Base-by-base conservation (phyloP, 2,888 invertebrate genomes). In the Pandemis heparana region DNA sequence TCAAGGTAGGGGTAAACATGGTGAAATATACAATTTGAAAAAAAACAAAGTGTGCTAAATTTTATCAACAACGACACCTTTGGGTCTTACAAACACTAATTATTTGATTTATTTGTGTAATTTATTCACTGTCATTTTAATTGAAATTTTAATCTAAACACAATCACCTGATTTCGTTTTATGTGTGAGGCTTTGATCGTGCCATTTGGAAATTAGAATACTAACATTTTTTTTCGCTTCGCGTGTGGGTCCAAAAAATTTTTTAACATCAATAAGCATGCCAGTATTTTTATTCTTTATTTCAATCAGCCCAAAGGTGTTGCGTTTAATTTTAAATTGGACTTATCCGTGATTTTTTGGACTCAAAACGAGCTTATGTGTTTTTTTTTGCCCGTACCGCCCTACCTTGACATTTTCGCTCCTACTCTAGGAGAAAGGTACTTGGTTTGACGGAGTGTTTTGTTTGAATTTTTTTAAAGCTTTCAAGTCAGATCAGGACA, bases 1-100 rank as follows among this genome's bases (percentile, higher is more conserved):
- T 99, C 96, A 99, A 99, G 98, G 99, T 99, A 97, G 96, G 96
- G 95, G 84, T 81, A 75, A 74, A 16, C 10, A 65, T 38, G 65
- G 64, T 61, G 81, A 82, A 74, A 81, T 71, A 61, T 75, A 59
- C 66, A 64, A 43, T 66, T 32, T 61, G 41, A 78, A 77, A 77
- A 77, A 60, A 70, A 73, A 75, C 76, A 77, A 78, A 14, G 63
- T 70, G 6, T 14, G 43, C 38, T 23, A 56, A 53, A 56, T 56
- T 48, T 46, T 39, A 10, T 18, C 53, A 39, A 85, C 88, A 16
- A 85, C 88, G 89, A 92, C 94, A 94, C 94, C 93, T 94, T 94
- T 94, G 94, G 94, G 94, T 92, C 81, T 61, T 46, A 53, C 46
- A 66, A 63, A 68, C 64, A 64, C 69, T 60, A 83, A 85, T 83